Conservation (phyloP, 2,113 vertebrate species). For the Anhinga anhinga region DNA sequence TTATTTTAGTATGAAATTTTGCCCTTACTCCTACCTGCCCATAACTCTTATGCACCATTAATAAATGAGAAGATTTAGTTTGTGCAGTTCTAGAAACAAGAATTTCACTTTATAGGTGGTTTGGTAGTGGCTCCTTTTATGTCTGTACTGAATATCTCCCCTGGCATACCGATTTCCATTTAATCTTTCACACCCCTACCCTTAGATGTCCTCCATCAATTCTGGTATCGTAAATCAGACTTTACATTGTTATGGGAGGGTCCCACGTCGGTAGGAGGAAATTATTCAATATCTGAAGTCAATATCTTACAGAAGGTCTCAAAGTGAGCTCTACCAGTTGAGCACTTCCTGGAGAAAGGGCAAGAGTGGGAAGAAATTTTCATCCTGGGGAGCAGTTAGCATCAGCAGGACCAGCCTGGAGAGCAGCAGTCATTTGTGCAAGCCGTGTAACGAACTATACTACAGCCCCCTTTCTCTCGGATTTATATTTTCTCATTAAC, state of each 20-base stretch:
- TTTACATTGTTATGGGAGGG: rapidly evolving
- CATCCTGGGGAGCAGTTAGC: not conserved
- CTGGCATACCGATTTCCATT: rapidly evolving
- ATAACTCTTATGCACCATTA: rapidly evolving
- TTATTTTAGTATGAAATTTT: not conserved
- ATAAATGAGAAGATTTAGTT: not conserved
- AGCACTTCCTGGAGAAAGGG: not conserved
- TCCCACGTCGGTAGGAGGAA: rapidly evolving
- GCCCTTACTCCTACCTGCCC: not conserved
- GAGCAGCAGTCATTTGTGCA: not conserved
- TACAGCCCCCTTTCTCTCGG: not conserved
- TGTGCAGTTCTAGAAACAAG: not conserved
- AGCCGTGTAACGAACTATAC: too few species aligned
- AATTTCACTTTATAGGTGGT: rapidly evolving
- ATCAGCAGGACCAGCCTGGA: not conserved
- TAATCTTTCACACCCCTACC: not conserved
- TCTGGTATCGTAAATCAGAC: too few species aligned
- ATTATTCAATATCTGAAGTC: not conserved
- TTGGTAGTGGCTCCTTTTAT: not conserved
- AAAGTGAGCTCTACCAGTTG: not conserved
- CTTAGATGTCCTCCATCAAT: rapidly evolving
- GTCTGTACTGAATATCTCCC: not conserved
- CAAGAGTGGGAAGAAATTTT: not conserved
- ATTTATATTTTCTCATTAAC: not conserved
- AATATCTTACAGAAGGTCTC: rapidly evolving